These are phyloP conservation scores for Bergia sp. DNA, from an alignment of 92 coral and sea anemone genomes.

Conservation along the genomic window DNA sequence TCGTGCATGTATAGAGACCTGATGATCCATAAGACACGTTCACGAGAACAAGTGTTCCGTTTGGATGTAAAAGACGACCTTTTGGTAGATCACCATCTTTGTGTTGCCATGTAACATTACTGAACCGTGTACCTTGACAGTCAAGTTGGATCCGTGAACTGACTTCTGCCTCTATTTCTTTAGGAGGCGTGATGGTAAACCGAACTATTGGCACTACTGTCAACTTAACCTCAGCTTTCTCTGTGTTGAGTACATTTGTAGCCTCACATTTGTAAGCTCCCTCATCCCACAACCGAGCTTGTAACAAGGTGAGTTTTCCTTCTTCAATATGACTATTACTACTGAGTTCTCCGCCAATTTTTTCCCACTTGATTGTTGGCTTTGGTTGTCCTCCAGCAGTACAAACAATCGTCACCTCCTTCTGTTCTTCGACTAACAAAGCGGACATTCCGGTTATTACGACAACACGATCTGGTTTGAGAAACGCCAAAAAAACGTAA, in stretches of 20 bases:
- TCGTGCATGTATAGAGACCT: background rate
- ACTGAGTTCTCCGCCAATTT: background rate
- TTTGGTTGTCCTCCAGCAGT: background rate
- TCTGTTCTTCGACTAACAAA: background rate
- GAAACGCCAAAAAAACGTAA: too few species aligned
- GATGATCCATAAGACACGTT: background rate
- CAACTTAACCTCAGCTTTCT: background rate
- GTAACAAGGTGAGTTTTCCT: background rate
- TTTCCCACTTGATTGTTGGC: background rate
- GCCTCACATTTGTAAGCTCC: background rate
- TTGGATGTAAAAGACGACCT: background rate
- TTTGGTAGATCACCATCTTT: background rate
- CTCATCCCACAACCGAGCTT: background rate
- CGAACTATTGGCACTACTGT: too few species aligned
- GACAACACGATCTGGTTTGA: too few species aligned
- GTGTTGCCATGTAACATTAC: too few species aligned
- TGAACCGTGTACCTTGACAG: too few species aligned
- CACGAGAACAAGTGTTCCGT: constrained; percentile 3
- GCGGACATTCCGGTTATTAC: too few species aligned
- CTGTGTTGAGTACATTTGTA: background rate
- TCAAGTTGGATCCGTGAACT: too few species aligned
- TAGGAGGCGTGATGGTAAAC: too few species aligned
- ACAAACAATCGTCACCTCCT: background rate
- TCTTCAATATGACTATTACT: too few species aligned
- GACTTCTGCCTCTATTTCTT: too few species aligned